Evolutionary conservation across 2,113 vertebrate species (phyloP).

Genomic region (Polypterus bichir): DNA sequence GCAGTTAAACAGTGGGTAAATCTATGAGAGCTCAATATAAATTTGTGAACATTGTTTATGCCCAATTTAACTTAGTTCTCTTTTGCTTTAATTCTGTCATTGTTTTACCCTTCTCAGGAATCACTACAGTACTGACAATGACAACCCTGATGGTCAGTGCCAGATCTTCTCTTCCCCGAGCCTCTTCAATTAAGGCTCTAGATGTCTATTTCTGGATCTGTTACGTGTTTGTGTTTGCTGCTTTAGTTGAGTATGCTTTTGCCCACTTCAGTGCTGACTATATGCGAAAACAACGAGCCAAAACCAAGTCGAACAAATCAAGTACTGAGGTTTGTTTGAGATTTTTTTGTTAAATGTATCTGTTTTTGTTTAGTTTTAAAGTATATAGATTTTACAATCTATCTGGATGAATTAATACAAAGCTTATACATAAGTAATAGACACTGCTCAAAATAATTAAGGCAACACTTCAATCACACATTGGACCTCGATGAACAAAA

Average conservation of each 20-base stretch:
- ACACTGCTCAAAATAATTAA: no score
- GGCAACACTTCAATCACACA: no score
- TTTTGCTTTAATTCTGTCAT: neutral
- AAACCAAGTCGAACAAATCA: slow-evolving; percentile 64
- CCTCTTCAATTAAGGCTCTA: slow-evolving; percentile 86
- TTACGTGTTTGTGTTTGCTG: slow-evolving; percentile 92
- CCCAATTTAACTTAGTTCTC: neutral
- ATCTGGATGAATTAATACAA: no score
- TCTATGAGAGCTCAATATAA: no score
- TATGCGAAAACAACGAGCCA: slow-evolving; percentile 85
- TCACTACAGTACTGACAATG: slow-evolving; percentile 95
- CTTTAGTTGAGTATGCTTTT: slow-evolving; percentile 89
- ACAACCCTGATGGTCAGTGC: slow-evolving; percentile 94
- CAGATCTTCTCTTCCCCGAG: slow-evolving; percentile 79
- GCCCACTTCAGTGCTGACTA: slow-evolving; percentile 91
- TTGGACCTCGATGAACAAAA: no score
- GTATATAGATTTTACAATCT: no score
- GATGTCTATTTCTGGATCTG: slow-evolving; percentile 98
- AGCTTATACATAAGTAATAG: no score
- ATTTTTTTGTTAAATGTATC: no score
- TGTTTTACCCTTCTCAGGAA: slow-evolving; percentile 49
- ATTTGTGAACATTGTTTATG: no score
- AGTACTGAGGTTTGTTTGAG: slow-evolving; percentile 57
- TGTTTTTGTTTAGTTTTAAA: no score
- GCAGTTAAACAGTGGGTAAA: no score